Conservation (phyloP, 2,888 invertebrate genomes). For the Pedicia rivosa region DNA sequence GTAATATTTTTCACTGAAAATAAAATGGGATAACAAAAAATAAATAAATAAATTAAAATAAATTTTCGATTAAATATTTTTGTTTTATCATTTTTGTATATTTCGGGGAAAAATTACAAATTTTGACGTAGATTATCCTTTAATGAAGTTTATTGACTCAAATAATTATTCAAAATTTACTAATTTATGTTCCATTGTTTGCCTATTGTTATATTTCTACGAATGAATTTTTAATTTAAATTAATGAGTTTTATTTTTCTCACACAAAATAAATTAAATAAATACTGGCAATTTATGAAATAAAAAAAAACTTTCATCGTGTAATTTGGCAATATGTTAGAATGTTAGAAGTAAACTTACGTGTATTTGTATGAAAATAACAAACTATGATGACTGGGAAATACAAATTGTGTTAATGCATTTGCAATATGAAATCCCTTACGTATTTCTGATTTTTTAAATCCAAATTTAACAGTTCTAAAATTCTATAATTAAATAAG, state of each 20-base stretch:
- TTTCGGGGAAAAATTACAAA: too few species aligned
- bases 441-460: slow-evolving; percentile 65
- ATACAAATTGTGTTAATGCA: slow-evolving; percentile 72
- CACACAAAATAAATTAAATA: too few species aligned
- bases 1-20: slow-evolving; percentile 16
- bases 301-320: too few species aligned
- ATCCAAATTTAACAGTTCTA: slow-evolving; percentile 72
- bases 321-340: too few species aligned
- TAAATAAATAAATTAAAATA: slow-evolving; percentile 12
- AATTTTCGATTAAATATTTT: background rate
- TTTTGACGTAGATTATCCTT: too few species aligned
- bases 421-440: slow-evolving; percentile 67
- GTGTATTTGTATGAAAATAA: slow-evolving; percentile 83
- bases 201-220: too few species aligned
- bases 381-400: slow-evolving; percentile 68
- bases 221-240: too few species aligned
- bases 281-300: too few species aligned
- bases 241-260: too few species aligned
- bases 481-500: slow-evolving; percentile 50
- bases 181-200: too few species aligned
- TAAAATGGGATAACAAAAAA: slow-evolving; percentile 4
- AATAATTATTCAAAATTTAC: too few species aligned
- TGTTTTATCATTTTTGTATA: background rate
- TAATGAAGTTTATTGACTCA: too few species aligned
- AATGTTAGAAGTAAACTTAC: slow-evolving; percentile 35